Evolutionary conservation across 2,113 vertebrate genomes (phyloP), one percentile per base, ranked within the genome.

Genomic region (Calyptomena viridis): DNA sequence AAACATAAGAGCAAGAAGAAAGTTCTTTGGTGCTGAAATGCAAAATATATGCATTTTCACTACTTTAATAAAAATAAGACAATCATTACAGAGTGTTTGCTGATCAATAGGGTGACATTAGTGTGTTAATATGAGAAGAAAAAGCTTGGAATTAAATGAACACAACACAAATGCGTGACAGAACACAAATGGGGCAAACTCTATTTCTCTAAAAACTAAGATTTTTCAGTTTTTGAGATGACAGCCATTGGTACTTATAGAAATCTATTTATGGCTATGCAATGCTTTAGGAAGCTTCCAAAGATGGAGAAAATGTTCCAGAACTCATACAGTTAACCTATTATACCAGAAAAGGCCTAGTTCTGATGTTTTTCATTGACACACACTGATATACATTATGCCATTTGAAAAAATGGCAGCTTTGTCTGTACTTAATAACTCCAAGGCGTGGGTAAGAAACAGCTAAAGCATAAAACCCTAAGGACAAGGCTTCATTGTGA

Each of bases 381-480:
- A 95, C 94, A 96, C 89, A 94, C 97, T 97, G 97, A 97, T 97
- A 98, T 92, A 97, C 95, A 95, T 97, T 96, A 84, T 96, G 95
- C 94, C 96, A 96, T 93, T 87, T 91, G 92, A 97, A 97, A 96
- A 98, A 98, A 97, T 94, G 53, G 95, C 95, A 56, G 97, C 98
- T 98, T 98, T 98, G 97, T 98, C 92, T 96, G 86, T 71, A 94
- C 91, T 95, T 97, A 98, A 97, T 97, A 97, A 97, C 97, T 96
- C 96, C 93, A 96, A 96, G 96, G 97, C 97, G 93, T 97, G 98
- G 97, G 97, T 97, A 98, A 95, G 80, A 97, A 97, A 97, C 82
- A 96, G 96, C 97, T 97, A 96, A 96, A 96, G 96, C 95, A 94
- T 88, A 98, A 98, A 98, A 97, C 96, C 90, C 37, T 75, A 91